Conservation (phyloP, 2,113 vertebrate species). For the Clarias macrocephalus region DNA sequence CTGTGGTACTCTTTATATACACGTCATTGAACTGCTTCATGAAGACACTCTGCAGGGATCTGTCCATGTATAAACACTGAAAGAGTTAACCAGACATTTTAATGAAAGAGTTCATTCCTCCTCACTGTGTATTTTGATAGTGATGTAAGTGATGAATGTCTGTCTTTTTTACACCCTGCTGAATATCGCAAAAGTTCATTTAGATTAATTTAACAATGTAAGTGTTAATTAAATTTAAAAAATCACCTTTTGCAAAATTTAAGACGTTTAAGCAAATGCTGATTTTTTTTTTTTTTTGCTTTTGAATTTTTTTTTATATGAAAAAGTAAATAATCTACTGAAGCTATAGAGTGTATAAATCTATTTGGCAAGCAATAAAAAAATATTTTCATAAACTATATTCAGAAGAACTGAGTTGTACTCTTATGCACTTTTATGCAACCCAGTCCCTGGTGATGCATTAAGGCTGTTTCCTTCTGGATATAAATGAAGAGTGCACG, state of each 20-base stretch:
- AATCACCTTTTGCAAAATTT: neutral
- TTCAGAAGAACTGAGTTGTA: neutral
- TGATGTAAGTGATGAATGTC: neutral
- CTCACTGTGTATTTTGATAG: neutral
- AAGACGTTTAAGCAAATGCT: neutral
- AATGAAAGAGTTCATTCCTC: too few species aligned
- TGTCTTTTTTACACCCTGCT: neutral
- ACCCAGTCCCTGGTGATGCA: neutral
- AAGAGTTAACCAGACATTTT: neutral
- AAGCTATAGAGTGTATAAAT: too few species aligned
- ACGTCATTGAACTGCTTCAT: neutral
- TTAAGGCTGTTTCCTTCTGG: neutral
- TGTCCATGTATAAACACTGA: neutral
- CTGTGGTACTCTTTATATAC: neutral
- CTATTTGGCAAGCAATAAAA: neutral
- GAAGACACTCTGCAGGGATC: neutral
- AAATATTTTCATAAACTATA: neutral
- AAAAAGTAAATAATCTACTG: too few species aligned
- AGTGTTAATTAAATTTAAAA: neutral
- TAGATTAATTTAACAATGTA: neutral
- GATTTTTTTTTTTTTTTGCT: neutral
- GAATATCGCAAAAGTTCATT: neutral
- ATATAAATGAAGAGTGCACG: neutral
- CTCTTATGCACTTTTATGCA: neutral
- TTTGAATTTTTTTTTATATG: neutral